Evolutionary conservation across 2,113 vertebrate species (phyloP).

Genomic region (Sigmodon hispidus): DNA sequence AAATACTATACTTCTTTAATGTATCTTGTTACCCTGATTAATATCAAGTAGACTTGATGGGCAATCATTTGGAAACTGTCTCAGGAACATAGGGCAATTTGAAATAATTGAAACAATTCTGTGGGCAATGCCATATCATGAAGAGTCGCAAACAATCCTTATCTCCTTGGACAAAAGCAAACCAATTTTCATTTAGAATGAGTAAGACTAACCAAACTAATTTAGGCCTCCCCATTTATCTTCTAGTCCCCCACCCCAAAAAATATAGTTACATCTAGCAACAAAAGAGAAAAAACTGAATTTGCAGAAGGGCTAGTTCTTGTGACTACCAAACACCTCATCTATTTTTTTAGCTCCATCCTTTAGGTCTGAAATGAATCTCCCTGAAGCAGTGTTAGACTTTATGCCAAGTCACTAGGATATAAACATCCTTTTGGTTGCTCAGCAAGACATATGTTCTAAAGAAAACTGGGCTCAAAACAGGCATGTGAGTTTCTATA

Average conservation of each 20-base stretch:
- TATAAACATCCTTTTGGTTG: slow-evolving; percentile 51
- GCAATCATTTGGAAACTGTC: neutral
- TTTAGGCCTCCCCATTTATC: slow-evolving; percentile 30
- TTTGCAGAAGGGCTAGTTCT: neutral
- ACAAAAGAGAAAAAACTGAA: neutral
- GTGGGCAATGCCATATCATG: neutral
- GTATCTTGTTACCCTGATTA: neutral
- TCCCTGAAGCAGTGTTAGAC: slow-evolving; percentile 11
- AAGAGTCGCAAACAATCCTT: neutral
- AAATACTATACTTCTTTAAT: neutral
- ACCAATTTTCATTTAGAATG: neutral
- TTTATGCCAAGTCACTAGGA: slow-evolving; percentile 37
- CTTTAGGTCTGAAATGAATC: slow-evolving; percentile 36
- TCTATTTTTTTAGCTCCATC: neutral
- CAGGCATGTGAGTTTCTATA: slow-evolving; percentile 34
- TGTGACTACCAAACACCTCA: neutral
- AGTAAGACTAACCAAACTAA: neutral
- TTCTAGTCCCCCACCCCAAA: neutral
- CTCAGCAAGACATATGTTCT: slow-evolving; percentile 48
- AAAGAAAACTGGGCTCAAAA: slow-evolving; percentile 51
- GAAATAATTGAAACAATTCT: neutral
- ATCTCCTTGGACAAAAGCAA: neutral
- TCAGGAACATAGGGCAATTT: neutral
- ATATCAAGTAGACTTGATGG: neutral
- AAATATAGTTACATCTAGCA: neutral